Conservation (phyloP, 2,113 vertebrate species). For the human (Homo sapiens) region GRCh38 chr14:75876501-75877000, state of each 20-base stretch:
- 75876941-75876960: not conserved
- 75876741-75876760: constrained; percentile 76
- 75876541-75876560: not conserved
- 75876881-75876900: constrained; percentile 54
- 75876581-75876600: constrained; percentile 60
- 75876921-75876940: not conserved
- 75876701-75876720: constrained; percentile 62
- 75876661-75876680: constrained; percentile 70
- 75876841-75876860: constrained; percentile 31
- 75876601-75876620: constrained; percentile 76
- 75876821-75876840: constrained; percentile 38
- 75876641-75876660: constrained; percentile 67
- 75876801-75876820: constrained; percentile 75
- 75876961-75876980: constrained; percentile 12
- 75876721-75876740: constrained; percentile 73
- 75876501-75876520: not conserved
- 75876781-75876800: constrained; percentile 75
- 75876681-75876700: constrained; percentile 57
- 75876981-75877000: not conserved
- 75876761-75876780: constrained; percentile 74
- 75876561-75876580: constrained; percentile 25
- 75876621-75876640: constrained; percentile 14
- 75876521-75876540: not conserved
- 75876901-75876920: not conserved
- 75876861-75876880: constrained; percentile 7